Base-by-base conservation (phyloP, 2,888 invertebrate species). In the Himalopsyche anomala region DNA sequence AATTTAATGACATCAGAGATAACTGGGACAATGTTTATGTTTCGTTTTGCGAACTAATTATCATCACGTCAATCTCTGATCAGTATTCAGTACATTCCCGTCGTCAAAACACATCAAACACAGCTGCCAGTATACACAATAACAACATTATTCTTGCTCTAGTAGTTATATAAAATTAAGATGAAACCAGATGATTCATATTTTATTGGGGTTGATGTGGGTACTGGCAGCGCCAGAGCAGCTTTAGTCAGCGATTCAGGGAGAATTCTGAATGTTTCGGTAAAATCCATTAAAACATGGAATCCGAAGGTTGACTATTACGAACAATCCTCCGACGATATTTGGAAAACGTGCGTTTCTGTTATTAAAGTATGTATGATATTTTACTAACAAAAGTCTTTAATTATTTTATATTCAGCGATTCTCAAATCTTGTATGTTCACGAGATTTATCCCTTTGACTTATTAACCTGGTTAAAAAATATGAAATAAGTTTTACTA, bases 181-280 rank as follows among this genome's bases (percentile, higher is more conserved):
- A 87, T 86, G 85, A 86, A 82, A 56, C n/a, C 85, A 11, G 54
- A 56, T 28, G 28, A 91, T 90, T 90, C 90, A 90, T 96, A 94
- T 91, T 97, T 96, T 91, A 93, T 98, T 90, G 98, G 98, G 86
- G 97, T 99, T 15, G 99, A 99, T 92, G 98, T 99, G 62, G 99
- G 99, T 6, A 98, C 98, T 2, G 96, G 96, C 17, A 98, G 98
- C 92, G 98, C 95, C 0, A 93, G 99, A 89, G 98, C 97, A 9
- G 98, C 97, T 5, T 92, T 99, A 55, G 96, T 98, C 5, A 92
- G 94, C 84, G 91, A 93, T 8, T 91, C 92, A 84, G 98, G 98
- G 3, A 94, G 94, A 90, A 93, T 97, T 54, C 88, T 95, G 8
- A 94, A 94, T 88, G 92, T 94, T 80, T 93, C 95, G 28, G 95